Evolutionary conservation across 2,113 vertebrate species (phyloP), one percentile per base, ranked within the genome.

Genomic region (Colaptes auratus): DNA sequence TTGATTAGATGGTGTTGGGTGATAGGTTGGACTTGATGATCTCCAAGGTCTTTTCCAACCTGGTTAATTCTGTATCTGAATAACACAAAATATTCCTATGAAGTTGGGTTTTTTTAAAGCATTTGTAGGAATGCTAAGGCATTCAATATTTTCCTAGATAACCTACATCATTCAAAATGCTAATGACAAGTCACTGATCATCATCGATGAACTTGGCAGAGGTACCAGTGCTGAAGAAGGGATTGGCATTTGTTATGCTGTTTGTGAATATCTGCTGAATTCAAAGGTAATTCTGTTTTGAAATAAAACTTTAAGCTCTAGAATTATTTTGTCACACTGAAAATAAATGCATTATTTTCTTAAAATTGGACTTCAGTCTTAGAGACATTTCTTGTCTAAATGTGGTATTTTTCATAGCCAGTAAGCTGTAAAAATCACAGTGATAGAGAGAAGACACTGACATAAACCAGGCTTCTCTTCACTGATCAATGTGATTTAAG

Each of bases 181-280:
- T 90, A 99, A 99, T 96, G 97, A 98, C 92, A 98, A 96, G 77
- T 99, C 99, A 35, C 98, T 99, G 61, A 98, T 99, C 96, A 98
- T 99, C 97, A 99, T 99, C 80, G 99, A 99, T 52, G 99, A 99
- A 96, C 97, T 99, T 94, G 99, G 99, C 75, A 98, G 99, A 97
- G 98, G 99, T 35, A 99, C 99, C 79, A 99, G 98, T 96, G 98
- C 99, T 30, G 99, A 99, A 96, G 99, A 99, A 97, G 99, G 99
- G 31, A 98, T 99, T 82, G 99, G 99, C 42, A 98, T 99, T 92
- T 99, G 99, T 96, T 98, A 99, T 28, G 98, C 99, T 35, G 97
- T 99, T 77, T 99, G 99, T 95, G 99, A 99, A 98, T 98, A 99
- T 95, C 98, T 99, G 73, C 98, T 99, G 93, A 98, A 97, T 95